Percentiles rank a stretch among this genome's conserved stretches.
phyloP scores from a whole-genome alignment of 2,113 vertebrate genomes.

The Dendrocopos noguchii region DNA sequence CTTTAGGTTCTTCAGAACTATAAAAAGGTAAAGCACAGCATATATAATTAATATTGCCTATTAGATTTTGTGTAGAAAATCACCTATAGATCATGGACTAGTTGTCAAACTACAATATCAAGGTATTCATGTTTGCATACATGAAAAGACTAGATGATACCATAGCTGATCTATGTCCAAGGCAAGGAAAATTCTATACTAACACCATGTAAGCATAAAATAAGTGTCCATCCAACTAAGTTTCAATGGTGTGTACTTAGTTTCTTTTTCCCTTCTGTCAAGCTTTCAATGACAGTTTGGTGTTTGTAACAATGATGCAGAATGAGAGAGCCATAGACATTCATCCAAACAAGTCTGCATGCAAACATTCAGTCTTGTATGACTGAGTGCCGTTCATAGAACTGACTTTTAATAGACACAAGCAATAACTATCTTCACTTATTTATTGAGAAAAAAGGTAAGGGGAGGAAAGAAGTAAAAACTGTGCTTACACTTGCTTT shows the following conservation, averaged over 20 bases:
- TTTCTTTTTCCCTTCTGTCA: neutral
- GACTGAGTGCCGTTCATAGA: neutral
- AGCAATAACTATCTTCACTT: neutral
- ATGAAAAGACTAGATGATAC: neutral
- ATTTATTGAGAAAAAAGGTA: neutral
- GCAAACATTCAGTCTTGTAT: neutral
- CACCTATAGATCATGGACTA: neutral
- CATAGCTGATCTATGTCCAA: neutral
- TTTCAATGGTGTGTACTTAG: neutral
- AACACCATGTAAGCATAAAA: neutral
- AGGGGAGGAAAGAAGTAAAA: neutral
- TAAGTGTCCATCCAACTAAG: neutral
- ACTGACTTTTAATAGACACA: neutral
- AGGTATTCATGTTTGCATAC: neutral
- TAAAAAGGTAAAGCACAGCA: slow-evolving; percentile 54
- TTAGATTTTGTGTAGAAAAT: neutral
- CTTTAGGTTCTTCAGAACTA: slow-evolving; percentile 89
- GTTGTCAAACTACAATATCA: neutral
- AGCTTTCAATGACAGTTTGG: neutral
- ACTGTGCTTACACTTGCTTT: slow-evolving; percentile 87
- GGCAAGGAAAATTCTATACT: neutral
- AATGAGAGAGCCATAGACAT: neutral
- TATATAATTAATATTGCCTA: neutral
- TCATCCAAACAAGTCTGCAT: neutral
- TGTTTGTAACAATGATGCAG: neutral